These are phyloP conservation scores for Spheniscus humboldti DNA, from an alignment of 2,797 vertebrate genomes.

Conservation along the genomic window DNA sequence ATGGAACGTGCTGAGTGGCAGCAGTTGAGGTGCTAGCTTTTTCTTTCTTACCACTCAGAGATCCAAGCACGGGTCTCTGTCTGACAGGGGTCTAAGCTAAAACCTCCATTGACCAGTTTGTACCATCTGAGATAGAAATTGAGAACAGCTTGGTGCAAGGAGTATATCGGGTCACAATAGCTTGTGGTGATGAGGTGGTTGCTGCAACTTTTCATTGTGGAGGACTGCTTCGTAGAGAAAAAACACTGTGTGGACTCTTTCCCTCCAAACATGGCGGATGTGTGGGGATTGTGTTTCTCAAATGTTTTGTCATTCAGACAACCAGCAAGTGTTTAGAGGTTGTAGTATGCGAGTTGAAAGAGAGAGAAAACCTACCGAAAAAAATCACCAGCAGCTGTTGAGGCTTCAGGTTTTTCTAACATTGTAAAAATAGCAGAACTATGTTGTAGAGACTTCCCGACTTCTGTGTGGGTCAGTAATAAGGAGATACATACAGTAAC, in stretches of 20 bases:
- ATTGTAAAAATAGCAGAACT: neutral
- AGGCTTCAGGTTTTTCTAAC: neutral
- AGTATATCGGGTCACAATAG: accelerated
- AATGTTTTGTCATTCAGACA: neutral
- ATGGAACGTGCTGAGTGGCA: neutral
- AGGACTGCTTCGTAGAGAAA: neutral
- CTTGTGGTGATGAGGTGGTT: neutral
- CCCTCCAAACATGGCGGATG: neutral
- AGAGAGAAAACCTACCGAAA: neutral
- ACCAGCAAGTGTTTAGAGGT: neutral
- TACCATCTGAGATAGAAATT: neutral
- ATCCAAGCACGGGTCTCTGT: neutral
- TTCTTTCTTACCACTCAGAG: neutral
- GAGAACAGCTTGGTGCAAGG: neutral
- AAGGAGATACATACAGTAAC: neutral
- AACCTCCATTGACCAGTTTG: neutral
- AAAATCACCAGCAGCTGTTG: neutral
- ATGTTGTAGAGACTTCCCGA: neutral
- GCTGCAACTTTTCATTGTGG: neutral
- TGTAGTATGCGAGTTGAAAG: neutral
- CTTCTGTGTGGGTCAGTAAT: neutral
- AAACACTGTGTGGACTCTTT: neutral
- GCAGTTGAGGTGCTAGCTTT: neutral
- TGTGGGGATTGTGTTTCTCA: neutral
- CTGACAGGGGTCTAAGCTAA: neutral